phyloP scores from a whole-genome alignment of 2,888 invertebrate species.

The Tenthredo livida region DNA sequence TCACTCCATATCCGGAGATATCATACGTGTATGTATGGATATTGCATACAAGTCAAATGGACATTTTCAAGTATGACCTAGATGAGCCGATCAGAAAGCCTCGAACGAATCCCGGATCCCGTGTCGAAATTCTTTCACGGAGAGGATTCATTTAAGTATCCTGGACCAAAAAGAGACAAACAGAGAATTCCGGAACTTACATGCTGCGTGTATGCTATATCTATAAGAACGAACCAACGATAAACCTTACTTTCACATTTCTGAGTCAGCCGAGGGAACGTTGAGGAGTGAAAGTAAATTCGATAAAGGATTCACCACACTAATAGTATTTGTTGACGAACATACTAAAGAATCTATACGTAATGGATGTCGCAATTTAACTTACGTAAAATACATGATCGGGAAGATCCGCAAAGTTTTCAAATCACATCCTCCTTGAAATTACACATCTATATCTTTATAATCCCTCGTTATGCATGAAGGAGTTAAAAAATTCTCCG shows the following conservation, averaged over 20 bases:
- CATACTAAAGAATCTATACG: conserved; percentile 35
- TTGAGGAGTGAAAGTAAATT: conserved; percentile 48
- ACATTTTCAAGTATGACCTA: conserved; percentile 38
- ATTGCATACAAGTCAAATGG: not conserved
- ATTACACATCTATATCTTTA: not conserved
- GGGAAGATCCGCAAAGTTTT: not conserved
- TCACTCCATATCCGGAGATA: not conserved
- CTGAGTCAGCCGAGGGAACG: conserved; percentile 29
- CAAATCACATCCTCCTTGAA: not conserved
- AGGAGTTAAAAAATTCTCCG: not conserved
- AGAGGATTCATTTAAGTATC: conserved; percentile 36
- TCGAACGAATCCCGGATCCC: conserved; percentile 39
- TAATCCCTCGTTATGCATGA: not conserved
- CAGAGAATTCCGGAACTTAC: conserved; percentile 47
- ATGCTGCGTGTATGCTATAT: not conserved
- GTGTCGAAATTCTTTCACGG: conserved; percentile 32
- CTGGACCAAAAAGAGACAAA: conserved; percentile 34
- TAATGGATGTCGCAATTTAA: conserved; percentile 50
- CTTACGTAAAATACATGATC: conserved; percentile 39
- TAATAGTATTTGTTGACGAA: conserved; percentile 45
- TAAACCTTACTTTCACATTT: conserved; percentile 50
- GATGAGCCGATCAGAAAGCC: conserved; percentile 36
- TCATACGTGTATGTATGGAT: not conserved
- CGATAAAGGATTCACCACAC: conserved; percentile 49
- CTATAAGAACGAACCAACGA: not conserved